These are phyloP conservation scores for Pachliopta kotzebuea DNA, from an alignment of 2,888 invertebrate species.

Conservation along the genomic window DNA sequence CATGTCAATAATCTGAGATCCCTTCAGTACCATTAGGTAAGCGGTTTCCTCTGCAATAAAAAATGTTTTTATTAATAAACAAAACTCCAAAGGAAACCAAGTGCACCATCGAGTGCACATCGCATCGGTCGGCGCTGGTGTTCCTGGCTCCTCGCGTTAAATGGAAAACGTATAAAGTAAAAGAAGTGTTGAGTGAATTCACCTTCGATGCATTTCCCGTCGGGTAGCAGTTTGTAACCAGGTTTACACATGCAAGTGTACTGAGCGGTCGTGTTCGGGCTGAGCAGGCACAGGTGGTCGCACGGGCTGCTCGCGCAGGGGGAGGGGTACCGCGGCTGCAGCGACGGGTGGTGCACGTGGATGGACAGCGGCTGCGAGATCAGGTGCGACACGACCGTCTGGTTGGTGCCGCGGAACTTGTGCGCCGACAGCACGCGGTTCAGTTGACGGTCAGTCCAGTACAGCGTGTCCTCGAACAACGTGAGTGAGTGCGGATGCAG, in stretches of 20 bases:
- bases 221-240: conserved; percentile 85
- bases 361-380: conserved; percentile 97
- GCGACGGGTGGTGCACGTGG: conserved; percentile 95
- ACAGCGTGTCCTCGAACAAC: conserved; percentile 96
- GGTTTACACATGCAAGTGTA: conserved; percentile 96
- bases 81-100: background rate
- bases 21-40: conserved; percentile 94
- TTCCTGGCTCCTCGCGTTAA: too few species aligned
- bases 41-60: conserved; percentile 86
- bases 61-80: conserved; percentile 2
- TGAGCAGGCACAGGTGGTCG: conserved; percentile 94
- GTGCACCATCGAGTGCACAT: too few species aligned
- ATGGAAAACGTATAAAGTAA: too few species aligned
- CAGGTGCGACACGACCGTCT: conserved; percentile 95
- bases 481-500: conserved; percentile 97
- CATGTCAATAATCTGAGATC: conserved; percentile 93
- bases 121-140: too few species aligned
- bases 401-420: conserved; percentile 94
- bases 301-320: conserved; percentile 87
- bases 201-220: conserved; percentile 87
- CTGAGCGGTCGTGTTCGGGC: conserved; percentile 84
- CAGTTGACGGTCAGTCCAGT: conserved; percentile 97
- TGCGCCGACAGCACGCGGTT: conserved; percentile 94
- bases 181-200: conserved; percentile 12
- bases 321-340: conserved; percentile 90